Evolutionary conservation across 2,888 invertebrate genomes (phyloP), one percentile per base, ranked within the genome.

Genomic region (Epinotia brunnichana): DNA sequence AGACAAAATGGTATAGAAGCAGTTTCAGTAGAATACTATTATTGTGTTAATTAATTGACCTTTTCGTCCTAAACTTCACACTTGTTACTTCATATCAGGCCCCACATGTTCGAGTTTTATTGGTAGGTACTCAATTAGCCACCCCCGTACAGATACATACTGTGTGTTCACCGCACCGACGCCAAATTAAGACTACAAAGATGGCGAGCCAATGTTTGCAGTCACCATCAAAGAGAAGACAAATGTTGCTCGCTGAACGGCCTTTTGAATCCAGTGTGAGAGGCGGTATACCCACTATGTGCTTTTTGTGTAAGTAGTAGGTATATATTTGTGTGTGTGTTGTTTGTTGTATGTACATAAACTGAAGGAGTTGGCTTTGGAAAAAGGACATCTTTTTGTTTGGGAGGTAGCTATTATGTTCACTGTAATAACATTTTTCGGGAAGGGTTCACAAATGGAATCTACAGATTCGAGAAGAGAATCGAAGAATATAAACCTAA

Each of bases 131-230:
- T 21, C 41, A 44, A 44, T 44, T 44, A 44, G 44, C 44, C 4
- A 44, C 44, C 15, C 44, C 15, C 15, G 1, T 15, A 15, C 11
- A 44, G 13, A 44, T 44, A 44, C 15, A 44, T 56, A n/a, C 24
- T 17, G 13, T 2, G 17, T 48, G 64, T 64, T 41, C 41, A 54
- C 67, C 44, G 11, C 64, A 17, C 56, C 17, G 59, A 51, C 68
- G 57, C 63, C 53, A 63, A 73, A 69, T 73, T 29, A 69, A 63
- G 51, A 41, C 68, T 51, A 69, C 57, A 69, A 69, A 63, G 41
- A 63, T 21, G 57, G 48, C 29, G 7, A 29, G 29, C 5, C 29
- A 29, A 3, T 61, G 21, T n/a, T 41, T 69, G 68, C 68, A 62
- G 73, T 73, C 53, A 19, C 56, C 53, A 41, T 66, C n/a, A 48